Base-by-base conservation (phyloP, 1,140 invertebrate genomes). In the Oryzaephilus surinamensis region DNA sequence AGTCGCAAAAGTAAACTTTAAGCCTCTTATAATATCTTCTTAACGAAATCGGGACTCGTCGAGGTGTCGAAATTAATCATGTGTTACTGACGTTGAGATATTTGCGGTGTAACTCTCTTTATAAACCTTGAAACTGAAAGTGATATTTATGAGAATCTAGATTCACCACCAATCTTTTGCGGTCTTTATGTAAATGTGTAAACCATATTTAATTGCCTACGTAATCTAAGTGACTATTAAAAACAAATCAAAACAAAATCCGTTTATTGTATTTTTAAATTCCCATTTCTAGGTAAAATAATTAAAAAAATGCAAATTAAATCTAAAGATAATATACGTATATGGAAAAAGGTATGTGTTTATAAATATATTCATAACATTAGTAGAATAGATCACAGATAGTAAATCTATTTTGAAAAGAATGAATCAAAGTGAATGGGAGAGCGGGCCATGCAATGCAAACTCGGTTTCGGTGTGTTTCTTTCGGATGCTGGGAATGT, bases 31-130 rank as follows among this genome's bases (percentile, higher is more conserved):
- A n/a, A n/a, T n/a, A n/a, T 32, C 16, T 32, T 32, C 19, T 32
- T 16, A 6, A 8, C 8, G 3, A 24, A 37, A 32, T 36, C 33
- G 24, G 40, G 32, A 41, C 41, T 41, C 8, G 13, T 29, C 40
- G 32, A 44, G 38, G 43, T 51, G 49, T 51, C 45, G 41, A 45
- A 37, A 51, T 45, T 48, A 46, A 51, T 45, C 49, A 51, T 45
- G 43, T 38, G 39, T 43, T 41, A 36, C 31, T 36, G 45, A 46
- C 45, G 32, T 42, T 29, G 27, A 45, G 38, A 45, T 38, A 44
- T 48, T 48, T 44, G 46, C 38, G 44, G 41, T 12, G 32, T 32
- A 16, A 36, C 38, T 45, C 37, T 29, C 26, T 20, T 43, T 45
- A 36, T 42, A 30, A 26, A 17, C 41, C 39, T 42, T 44, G 41